Evolutionary conservation across 2,888 invertebrate genomes (phyloP), one percentile per base, ranked within the genome.

Genomic region (Caenorhabditis sp.): DNA sequence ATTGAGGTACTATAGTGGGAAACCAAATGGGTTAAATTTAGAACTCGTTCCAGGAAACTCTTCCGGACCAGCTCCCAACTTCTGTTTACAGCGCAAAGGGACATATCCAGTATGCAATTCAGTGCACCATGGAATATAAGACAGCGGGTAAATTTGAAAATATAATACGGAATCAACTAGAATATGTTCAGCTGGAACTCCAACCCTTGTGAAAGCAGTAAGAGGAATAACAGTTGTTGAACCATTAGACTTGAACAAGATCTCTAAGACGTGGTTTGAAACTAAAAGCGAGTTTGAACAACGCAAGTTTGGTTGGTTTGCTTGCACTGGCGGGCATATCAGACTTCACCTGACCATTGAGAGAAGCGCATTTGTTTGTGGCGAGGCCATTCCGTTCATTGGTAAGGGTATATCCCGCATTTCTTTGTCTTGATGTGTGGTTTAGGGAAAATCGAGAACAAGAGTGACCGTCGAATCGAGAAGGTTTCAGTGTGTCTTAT

Each of bases 311-410:
- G 89, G 89, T 18, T 82, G 87, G 80, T 89, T 88, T 74, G 85
- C 88, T 5, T 89, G 89, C 67, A 89, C 89, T 20, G 89, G 89
- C 18, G 89, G 89, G n/a, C 83, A 84, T 51, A 85, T 89, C 44
- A 71, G 82, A 61, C 76, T 89, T 35, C 68, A 78, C 26, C 69
- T 88, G 40, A 74, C 85, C 9, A 78, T 88, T 32, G 85, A 85
- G 68, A 67, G 87, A 58, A 81, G 78, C 37, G 88, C 88, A 53
- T 88, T 88, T 79, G 88, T 88, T 47, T 87, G 88, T 68, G 88
- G 88, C 51, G 88, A 88, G 68, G 87, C 84, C 35, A 85, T 88
- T 9, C 50, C 82, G 8, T 85, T 88, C 50, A 76, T 80, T 24
- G 88, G 88, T 87, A 74, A 18, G 26, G n/a, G 50, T 18, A 24